Evolutionary conservation across 1,140 invertebrate genomes (phyloP), one percentile per base, ranked within the genome.

Genomic region (Achroia grisella): DNA sequence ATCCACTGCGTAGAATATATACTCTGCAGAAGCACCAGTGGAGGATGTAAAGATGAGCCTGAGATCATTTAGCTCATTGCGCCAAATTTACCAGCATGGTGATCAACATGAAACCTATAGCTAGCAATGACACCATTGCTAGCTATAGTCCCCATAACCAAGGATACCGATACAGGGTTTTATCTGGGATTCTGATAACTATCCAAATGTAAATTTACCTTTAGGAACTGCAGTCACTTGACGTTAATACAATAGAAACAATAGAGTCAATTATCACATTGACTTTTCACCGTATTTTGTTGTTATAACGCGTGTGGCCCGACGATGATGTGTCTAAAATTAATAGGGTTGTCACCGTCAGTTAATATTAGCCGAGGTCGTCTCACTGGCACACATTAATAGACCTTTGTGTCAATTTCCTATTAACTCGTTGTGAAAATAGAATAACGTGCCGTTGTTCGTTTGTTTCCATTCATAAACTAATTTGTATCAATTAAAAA

Each of bases 261-360:
- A 31, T 36, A 42, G 39, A 47, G 29, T 40, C 35, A 54, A 48
- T 51, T 62, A 60, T 23, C 44, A 10, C 14, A 39, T 62, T 62
- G 56, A 69, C 62, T 52, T 54, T 61, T 59, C 64, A 56, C 56
- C 53, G 28, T 35, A 5, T 27, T 44, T n/a, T n/a, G n/a, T n/a
- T n/a, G n/a, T n/a, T n/a, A n/a, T n/a, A 34, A 15, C 46, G 58
- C 49, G 63, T 70, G 63, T 67, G 67, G 61, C 61, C 56, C 44
- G 17, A 6, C 29, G 15, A 47, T 44, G 27, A 46, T 51, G 46
- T 51, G 49, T 27, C 47, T 46, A 34, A 46, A 39, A 53, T 58
- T 51, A 60, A 62, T 51, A 59, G 41, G 37, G 48, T 58, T 56
- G 52, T 37, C 46, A 49, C 48, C 44, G 36, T 46, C 56, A 60